Base-by-base conservation (phyloP, 64 coral and sea anemone species). In the Anthopleura sola region DNA sequence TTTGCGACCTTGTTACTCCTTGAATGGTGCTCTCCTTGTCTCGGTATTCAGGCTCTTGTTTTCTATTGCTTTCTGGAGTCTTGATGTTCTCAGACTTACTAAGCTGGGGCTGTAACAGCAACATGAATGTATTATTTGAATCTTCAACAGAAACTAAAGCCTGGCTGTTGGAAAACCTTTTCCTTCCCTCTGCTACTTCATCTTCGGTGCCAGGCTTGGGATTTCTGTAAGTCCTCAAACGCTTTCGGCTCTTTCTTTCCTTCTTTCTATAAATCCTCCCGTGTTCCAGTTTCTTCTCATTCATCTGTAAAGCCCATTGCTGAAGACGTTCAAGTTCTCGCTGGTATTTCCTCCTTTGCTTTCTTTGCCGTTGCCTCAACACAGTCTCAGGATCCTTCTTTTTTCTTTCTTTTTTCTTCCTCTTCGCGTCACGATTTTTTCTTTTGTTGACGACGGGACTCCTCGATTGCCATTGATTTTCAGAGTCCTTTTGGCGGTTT, bases 241-340 rank as follows among this genome's bases (percentile, higher is more conserved):
- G 14, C 3, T 71, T 29, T 71, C 13, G 6, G 2, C 12, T 34
- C 66, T 71, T 53, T 57, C 58, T 83, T 16, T 83, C 82, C 16
- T 83, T 83, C 20, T 83, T 49, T 21, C 32, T 56, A 39, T 83
- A 83, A 9, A 83, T 56, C 13, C 82, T 49, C 5, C 58, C 82
- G 34, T 83, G 82, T 16, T 83, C 82, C 18, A 83, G 18, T 57
- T 83, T 49, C 19, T 83, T 83, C 82, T 83, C 82, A 24, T 83
- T 83, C 82, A 83, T 83, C 49, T 83, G 82, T 57, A 83, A 29
- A 2, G 82, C 82, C 82, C 82, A 83, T 49, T 83, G 82, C 14
- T 83, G 48, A 23, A 83, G 82, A n/a, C 82, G 82, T 38, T 83
- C 82, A 20, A 83, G 82, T 60, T 83, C 82, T 83, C 82, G 50